These are phyloP conservation scores for Loxodonta africana DNA, from an alignment of 2,113 vertebrate species.

Conservation along the genomic window DNA sequence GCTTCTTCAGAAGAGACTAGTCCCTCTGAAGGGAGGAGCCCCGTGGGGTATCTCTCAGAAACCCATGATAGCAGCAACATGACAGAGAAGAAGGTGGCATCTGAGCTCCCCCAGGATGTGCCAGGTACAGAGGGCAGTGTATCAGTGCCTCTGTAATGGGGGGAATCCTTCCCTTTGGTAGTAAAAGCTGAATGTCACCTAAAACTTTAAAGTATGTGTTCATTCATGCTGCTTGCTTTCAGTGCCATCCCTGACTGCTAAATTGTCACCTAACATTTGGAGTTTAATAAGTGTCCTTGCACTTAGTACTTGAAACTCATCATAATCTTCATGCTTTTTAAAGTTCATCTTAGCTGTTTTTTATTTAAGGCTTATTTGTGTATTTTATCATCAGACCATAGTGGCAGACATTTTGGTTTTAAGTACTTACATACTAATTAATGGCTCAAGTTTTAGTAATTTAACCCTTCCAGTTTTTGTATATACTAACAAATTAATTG, in stretches of 20 bases:
- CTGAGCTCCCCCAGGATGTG: conserved; percentile 89
- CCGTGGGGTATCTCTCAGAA: conserved; percentile 88
- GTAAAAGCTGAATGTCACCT: conserved; percentile 83
- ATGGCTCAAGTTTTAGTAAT: conserved; percentile 81
- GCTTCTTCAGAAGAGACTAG: conserved; percentile 90
- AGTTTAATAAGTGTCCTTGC: conserved; percentile 83
- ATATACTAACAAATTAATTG: conserved; percentile 85
- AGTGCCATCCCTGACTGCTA: conserved; percentile 86
- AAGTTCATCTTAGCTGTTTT: conserved; percentile 77
- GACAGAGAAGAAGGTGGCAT: conserved; percentile 90
- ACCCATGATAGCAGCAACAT: conserved; percentile 88
- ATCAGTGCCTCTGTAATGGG: conserved; percentile 89
- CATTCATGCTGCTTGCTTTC: conserved; percentile 87
- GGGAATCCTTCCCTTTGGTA: conserved; percentile 84
- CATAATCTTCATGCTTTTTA: conserved; percentile 80
- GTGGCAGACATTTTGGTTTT: conserved; percentile 79
- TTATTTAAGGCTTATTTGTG: conserved; percentile 74
- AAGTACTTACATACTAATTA: conserved; percentile 82
- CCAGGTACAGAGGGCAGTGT: conserved; percentile 93
- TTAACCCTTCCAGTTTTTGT: conserved; percentile 79
- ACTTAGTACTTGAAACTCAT: conserved; percentile 83
- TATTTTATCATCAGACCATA: conserved; percentile 80
- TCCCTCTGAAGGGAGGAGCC: conserved; percentile 91
- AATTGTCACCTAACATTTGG: conserved; percentile 87
- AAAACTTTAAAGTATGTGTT: conserved; percentile 67